Conservation (phyloP, 2,797 vertebrate genomes). For the Sardinella longiceps region DNA sequence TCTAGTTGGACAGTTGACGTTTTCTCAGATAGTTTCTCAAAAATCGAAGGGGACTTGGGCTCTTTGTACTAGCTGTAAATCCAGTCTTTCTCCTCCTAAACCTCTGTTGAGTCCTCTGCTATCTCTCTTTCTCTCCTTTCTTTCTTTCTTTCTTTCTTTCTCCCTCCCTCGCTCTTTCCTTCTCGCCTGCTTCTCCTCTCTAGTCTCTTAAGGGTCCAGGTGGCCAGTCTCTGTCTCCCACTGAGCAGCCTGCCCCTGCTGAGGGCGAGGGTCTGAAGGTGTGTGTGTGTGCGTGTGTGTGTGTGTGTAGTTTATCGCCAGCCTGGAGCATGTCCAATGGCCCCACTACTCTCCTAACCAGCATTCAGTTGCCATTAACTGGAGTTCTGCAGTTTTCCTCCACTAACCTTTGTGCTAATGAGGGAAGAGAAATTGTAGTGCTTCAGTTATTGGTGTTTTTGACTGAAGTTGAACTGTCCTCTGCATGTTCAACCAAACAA, state of each 20-base stretch:
- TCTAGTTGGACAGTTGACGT: not conserved
- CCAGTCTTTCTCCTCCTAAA: not conserved
- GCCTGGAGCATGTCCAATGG: constrained; percentile 63
- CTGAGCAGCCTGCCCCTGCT: constrained; percentile 78
- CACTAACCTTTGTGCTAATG: not conserved
- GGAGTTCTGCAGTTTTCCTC: not conserved
- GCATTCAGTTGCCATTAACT: constrained; percentile 5
- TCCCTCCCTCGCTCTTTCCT: constrained; percentile 50
- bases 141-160: constrained; percentile 37
- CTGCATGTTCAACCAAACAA: not conserved
- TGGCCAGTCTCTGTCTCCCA: constrained; percentile 83
- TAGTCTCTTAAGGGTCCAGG: constrained; percentile 90
- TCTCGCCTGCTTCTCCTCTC: constrained; percentile 61
- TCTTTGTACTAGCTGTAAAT: not conserved
- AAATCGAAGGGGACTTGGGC: not conserved
- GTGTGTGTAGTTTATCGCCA: constrained; percentile 74
- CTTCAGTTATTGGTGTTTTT: constrained; percentile 1
- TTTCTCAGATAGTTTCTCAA: not conserved
- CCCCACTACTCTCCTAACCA: constrained; percentile 8
- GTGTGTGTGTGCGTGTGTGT: constrained; percentile 86
- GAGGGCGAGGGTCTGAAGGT: constrained; percentile 90
- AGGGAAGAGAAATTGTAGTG: not conserved
- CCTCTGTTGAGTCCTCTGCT: constrained; percentile 43
- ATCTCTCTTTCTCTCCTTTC: not conserved
- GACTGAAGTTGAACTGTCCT: not conserved